A percentile compares a stretch with the other conserved stretches of the same genome.
Evolutionary conservation across 2,113 vertebrate genomes (phyloP).

Genomic region (Pionites leucogaster): DNA sequence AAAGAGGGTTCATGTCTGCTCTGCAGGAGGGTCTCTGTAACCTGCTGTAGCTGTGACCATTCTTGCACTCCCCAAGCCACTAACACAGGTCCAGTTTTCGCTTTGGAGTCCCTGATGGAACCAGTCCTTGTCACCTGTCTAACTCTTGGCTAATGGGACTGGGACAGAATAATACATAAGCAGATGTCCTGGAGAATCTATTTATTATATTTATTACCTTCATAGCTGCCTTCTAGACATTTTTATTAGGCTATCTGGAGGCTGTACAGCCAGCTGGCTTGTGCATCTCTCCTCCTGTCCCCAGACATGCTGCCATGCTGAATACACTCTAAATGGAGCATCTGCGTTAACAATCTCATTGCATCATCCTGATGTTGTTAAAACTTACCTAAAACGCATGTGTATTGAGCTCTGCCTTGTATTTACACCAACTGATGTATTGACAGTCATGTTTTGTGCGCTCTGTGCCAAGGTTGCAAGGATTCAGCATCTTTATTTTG

Average conservation of each 20-base stretch:
- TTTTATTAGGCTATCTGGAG: slow-evolving; percentile 15
- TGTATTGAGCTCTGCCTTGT: neutral
- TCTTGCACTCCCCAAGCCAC: neutral
- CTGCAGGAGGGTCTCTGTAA: neutral
- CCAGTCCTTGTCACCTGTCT: neutral
- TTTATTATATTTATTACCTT: slow-evolving; percentile 29
- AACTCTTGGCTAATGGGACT: neutral
- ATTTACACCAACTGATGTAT: neutral
- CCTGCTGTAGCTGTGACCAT: neutral
- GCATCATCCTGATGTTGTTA: neutral
- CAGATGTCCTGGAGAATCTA: neutral
- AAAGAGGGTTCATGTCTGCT: neutral
- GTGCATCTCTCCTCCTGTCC: neutral
- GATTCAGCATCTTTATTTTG: slow-evolving; percentile 60
- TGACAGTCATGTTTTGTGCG: neutral
- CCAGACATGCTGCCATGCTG: neutral
- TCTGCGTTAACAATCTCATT: neutral
- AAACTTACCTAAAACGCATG: neutral
- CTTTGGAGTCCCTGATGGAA: neutral
- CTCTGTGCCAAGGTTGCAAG: slow-evolving; percentile 4
- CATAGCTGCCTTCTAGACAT: neutral
- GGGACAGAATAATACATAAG: neutral
- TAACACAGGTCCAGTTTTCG: neutral
- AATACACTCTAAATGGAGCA: neutral
- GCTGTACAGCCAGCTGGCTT: neutral